Conservation (phyloP, 2,113 vertebrate genomes). For the Psammodynastes pulverulentus region DNA sequence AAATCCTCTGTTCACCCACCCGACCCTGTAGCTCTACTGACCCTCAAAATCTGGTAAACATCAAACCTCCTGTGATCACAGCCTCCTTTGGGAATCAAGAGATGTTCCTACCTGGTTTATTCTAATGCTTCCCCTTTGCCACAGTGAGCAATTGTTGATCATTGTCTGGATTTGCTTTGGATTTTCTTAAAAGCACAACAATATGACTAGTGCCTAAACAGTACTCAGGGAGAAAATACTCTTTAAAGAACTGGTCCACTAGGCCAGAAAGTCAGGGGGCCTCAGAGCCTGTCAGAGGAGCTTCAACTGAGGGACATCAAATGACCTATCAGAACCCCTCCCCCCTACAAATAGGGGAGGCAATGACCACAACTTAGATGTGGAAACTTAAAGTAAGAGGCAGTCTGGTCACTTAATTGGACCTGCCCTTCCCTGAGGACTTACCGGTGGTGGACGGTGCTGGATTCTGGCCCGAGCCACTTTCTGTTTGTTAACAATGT, state of each 20-base stretch:
- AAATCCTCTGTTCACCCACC: not conserved
- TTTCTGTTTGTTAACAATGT: slow-evolving; percentile 99
- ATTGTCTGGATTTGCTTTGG: not conserved
- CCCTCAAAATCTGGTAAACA: not conserved
- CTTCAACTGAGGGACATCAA: not conserved
- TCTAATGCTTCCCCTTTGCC: not conserved
- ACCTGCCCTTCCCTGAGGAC: slow-evolving; percentile 21
- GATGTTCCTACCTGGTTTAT: not conserved
- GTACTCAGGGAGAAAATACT: not conserved
- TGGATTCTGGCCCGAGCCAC: slow-evolving; percentile 95
- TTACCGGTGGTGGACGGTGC: slow-evolving; percentile 91
- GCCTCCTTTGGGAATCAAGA: not conserved
- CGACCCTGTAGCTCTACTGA: not conserved
- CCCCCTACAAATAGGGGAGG: not conserved
- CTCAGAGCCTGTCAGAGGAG: not conserved
- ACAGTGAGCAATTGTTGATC: not conserved
- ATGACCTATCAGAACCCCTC: not conserved
- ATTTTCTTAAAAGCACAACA: not conserved
- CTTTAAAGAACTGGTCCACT: not conserved
- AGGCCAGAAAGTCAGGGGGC: not conserved
- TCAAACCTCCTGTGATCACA: not conserved
- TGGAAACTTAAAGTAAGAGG: not conserved
- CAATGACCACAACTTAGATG: not conserved
- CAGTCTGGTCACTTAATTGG: not conserved
- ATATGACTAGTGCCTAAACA: not conserved